Evolutionary conservation across 2,888 invertebrate genomes (phyloP).

Genomic region (Agrilus cyanescens): DNA sequence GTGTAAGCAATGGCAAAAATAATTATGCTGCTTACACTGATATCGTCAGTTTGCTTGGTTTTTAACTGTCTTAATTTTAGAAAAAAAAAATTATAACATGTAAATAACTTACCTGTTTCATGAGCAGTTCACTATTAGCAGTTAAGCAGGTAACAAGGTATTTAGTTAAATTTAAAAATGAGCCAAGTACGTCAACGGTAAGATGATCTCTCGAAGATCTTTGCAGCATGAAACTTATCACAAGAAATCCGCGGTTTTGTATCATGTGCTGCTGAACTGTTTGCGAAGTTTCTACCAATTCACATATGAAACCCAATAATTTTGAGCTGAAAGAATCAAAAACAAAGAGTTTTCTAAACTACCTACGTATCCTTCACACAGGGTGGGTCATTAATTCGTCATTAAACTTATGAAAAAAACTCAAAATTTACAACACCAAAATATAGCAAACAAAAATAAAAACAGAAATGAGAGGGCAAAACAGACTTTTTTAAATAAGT

Average conservation of each 20-base stretch:
- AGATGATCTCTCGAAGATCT: conserved; percentile 87
- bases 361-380: too few relatives aligned
- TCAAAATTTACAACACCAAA: too few relatives aligned
- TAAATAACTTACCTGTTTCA: conserved; percentile 67
- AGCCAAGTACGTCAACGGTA: conserved; percentile 85
- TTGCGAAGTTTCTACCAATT: conserved; percentile 90
- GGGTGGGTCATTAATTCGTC: too few relatives aligned
- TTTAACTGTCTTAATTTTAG: too few relatives aligned
- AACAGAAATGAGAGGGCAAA: too few relatives aligned
- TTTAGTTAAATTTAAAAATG: conserved; percentile 83
- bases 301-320: conserved; percentile 92
- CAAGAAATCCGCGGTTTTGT: conserved; percentile 95
- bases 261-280: conserved; percentile 99
- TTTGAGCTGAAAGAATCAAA: conserved; percentile 70
- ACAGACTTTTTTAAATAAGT: background rate
- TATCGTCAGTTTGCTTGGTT: too few relatives aligned
- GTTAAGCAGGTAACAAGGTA: conserved; percentile 87
- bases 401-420: too few relatives aligned
- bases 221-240: conserved; percentile 94
- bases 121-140: conserved; percentile 79
- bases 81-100: too few relatives aligned
- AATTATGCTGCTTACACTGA: too few relatives aligned
- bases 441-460: too few relatives aligned
- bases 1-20: too few relatives aligned
- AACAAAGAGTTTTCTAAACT: conserved; percentile 6